Evolutionary conservation across 2,797 vertebrate genomes (phyloP).

Genomic region (Taenioides sp.): DNA sequence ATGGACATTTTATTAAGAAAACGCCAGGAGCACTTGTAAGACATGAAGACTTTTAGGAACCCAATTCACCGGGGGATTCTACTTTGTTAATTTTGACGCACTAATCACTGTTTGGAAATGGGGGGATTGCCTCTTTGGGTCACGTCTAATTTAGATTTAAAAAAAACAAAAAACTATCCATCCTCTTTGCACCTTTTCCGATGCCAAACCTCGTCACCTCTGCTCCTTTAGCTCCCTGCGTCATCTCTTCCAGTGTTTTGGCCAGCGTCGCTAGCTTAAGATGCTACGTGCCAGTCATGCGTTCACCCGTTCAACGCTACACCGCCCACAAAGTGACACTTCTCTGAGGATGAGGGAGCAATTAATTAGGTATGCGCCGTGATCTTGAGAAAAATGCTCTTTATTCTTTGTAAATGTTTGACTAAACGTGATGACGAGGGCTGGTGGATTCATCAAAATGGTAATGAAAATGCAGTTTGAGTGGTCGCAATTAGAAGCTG

Average conservation of each 20-base stretch:
- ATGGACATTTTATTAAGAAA: constrained; percentile 26
- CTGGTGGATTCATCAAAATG: not conserved
- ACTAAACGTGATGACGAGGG: constrained; percentile 23
- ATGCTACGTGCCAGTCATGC: constrained; percentile 46
- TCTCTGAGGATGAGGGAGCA: constrained; percentile 62
- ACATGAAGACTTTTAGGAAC: constrained; percentile 18
- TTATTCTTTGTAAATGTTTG: constrained; percentile 37
- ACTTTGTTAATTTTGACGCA: constrained; percentile 21
- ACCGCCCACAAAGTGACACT: constrained; percentile 60
- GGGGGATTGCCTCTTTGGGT: not conserved
- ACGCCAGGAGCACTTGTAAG: constrained; percentile 15
- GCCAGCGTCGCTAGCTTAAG: constrained; percentile 12
- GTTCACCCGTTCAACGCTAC: constrained; percentile 42
- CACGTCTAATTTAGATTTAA: constrained; percentile 28
- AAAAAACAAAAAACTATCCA: constrained; percentile 6
- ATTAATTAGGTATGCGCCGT: constrained; percentile 67
- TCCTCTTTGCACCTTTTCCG: constrained; percentile 24
- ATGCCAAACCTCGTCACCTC: constrained; percentile 33
- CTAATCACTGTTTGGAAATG: constrained; percentile 28
- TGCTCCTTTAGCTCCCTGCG: constrained; percentile 27
- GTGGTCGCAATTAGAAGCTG: not conserved
- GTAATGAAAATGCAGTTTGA: not conserved
- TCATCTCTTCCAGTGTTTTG: not conserved
- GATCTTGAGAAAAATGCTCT: constrained; percentile 50
- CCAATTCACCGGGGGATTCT: constrained; percentile 36